Evolutionary conservation across 2,888 invertebrate genomes (phyloP).

Genomic region (Callyntrura sp.): DNA sequence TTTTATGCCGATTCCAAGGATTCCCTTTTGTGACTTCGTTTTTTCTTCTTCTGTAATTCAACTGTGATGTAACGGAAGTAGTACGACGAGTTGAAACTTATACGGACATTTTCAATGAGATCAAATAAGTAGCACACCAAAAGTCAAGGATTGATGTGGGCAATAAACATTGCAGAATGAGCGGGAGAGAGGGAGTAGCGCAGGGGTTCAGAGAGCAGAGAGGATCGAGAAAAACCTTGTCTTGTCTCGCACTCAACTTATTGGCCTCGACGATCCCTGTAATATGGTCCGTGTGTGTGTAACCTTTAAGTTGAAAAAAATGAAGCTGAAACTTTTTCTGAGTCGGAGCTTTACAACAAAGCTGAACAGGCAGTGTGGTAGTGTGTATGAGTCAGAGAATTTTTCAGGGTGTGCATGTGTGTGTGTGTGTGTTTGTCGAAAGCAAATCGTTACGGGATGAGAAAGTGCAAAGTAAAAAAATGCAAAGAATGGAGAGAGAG

Average conservation of each 20-base stretch:
- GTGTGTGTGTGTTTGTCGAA: not conserved
- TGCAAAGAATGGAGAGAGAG: not conserved
- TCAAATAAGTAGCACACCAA: slow-evolving; percentile 50
- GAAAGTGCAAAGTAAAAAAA: slow-evolving; percentile 41
- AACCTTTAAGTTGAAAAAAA: slow-evolving; percentile 49
- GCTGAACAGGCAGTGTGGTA: no score
- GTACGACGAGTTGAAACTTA: slow-evolving; percentile 61
- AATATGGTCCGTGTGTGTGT: not conserved
- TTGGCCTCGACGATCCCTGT: slow-evolving; percentile 48
- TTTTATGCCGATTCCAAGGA: slow-evolving; percentile 3
- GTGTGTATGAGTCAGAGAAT: no score
- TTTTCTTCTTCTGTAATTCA: slow-evolving; percentile 35
- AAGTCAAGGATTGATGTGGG: slow-evolving; percentile 66
- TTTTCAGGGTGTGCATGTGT: no score
- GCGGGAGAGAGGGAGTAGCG: not conserved
- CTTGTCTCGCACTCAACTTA: slow-evolving; percentile 60
- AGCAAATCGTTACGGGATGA: slow-evolving; percentile 1
- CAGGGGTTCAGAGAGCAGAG: not conserved
- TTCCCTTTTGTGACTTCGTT: slow-evolving; percentile 3
- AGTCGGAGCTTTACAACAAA: no score
- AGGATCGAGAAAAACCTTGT: slow-evolving; percentile 8
- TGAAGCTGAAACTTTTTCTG: slow-evolving; percentile 45
- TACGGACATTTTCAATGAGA: not conserved
- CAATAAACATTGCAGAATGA: slow-evolving; percentile 38
- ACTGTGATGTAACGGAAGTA: slow-evolving; percentile 65